Evolutionary conservation across 2,113 vertebrate genomes (phyloP), one percentile per base, ranked within the genome.

Genomic region (Sinocyclocheilus anophthalmus): DNA sequence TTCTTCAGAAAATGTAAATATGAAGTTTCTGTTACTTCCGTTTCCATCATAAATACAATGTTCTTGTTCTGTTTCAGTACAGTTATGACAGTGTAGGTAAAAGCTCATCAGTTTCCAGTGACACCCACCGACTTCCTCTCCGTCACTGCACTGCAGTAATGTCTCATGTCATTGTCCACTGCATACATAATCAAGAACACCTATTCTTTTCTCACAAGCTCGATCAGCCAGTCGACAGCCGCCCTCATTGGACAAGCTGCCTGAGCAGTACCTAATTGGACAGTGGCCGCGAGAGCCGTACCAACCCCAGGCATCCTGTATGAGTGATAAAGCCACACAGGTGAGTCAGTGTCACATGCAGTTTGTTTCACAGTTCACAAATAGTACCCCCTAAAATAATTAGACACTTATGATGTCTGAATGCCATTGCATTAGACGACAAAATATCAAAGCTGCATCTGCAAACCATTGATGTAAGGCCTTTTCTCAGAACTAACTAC

Each of bases 321-420:
- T 98, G 97, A 98, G 96, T 93, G 98, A 99, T 94, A 98, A 99
- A 95, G 95, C 97, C 89, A 99, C 98, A 83, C 98, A 99, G 97
- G 98, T 88, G 59, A 85, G 83, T 50, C 76, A 70, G 4, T 20
- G 67, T 37, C 33, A 70, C 16, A 37, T 37, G 16, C 67, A 37
- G 0, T 70, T 37, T 70, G 18, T 16, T 70, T 70, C 7, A 70
- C 67, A 39, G 33, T 57, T 57, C 18, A 57, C 55, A 57, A 22
- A 70, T 39, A 70, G 67, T 37, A 30, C 16, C 67, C 16, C 33
- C 7, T 70, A 10, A 37, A 37, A 37, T 37, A 37, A 70, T 37
- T 3, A 1, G 16, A 37, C 16, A 39, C 1, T 22, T 39, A 20
- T 3, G 20, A 8, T 70, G 67, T 33, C 8, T 37, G 67, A 37